phyloP scores from a whole-genome alignment of 2,888 invertebrate genomes.

The Nymphalis c-album region DNA sequence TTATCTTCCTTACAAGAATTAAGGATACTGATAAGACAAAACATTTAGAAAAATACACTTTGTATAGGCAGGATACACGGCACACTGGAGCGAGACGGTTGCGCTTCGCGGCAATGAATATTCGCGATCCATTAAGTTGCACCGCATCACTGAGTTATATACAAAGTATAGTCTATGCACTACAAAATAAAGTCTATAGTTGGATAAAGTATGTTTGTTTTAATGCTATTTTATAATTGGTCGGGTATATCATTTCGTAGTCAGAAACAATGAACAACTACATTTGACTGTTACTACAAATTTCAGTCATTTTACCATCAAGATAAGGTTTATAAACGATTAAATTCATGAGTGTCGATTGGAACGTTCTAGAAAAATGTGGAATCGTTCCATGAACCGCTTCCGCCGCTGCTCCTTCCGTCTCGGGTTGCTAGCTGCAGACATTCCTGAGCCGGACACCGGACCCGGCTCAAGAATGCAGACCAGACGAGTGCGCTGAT shows the following conservation, averaged over 20 bases:
- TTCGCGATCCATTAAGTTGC: conserved; percentile 45
- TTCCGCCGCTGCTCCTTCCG: conserved; percentile 79
- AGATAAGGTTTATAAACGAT: conserved; percentile 43
- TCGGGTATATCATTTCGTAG: conserved; percentile 51
- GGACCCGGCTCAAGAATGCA: conserved; percentile 71
- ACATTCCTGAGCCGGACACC: conserved; percentile 73
- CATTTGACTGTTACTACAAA: conserved; percentile 30
- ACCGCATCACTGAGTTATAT: conserved; percentile 38
- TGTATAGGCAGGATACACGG: conserved; percentile 75
- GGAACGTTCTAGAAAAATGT: conserved; percentile 46
- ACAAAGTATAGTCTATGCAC: conserved; percentile 40
- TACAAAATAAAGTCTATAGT: conserved; percentile 30
- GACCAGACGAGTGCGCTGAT: conserved; percentile 66
- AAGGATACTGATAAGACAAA: conserved; percentile 45
- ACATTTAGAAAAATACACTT: conserved; percentile 67
- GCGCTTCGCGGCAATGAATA: conserved; percentile 68
- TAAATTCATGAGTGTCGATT: conserved; percentile 31
- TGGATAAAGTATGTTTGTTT: conserved; percentile 17
- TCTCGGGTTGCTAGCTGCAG: conserved; percentile 77
- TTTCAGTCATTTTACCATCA: conserved; percentile 36
- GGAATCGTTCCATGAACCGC: conserved; percentile 72
- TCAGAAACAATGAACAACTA: conserved; percentile 44
- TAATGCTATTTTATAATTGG: conserved; percentile 41
- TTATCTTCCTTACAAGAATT: conserved; percentile 20
- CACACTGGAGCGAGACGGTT: conserved; percentile 79